Evolutionary conservation across 1,140 invertebrate species (phyloP).

Genomic region (Drosophila elegans): DNA sequence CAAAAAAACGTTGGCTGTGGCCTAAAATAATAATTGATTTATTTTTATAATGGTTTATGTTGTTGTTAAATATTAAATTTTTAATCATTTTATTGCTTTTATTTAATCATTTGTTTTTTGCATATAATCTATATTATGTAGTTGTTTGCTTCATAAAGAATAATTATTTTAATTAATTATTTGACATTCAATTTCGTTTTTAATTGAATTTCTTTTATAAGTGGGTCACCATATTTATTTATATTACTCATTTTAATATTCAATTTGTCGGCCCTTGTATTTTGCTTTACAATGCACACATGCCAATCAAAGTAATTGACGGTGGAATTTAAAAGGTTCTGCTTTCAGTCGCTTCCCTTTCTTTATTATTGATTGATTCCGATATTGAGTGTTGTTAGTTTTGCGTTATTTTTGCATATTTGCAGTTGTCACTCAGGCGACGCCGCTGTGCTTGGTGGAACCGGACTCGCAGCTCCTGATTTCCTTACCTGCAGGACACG

Average conservation of each 20-base stretch:
- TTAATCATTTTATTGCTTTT: no score
- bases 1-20: no score
- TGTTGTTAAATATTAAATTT: no score
- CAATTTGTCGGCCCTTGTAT: conserved; percentile 17
- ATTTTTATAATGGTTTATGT: no score
- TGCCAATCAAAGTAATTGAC: conserved; percentile 38
- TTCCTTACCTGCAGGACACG: conserved; percentile 26
- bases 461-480: conserved; percentile 5
- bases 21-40: no score
- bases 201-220: conserved; percentile 3
- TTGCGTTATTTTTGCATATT: conserved; percentile 56
- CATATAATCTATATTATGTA: background rate
- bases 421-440: conserved; percentile 65
- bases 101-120: background rate
- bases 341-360: conserved; percentile 12
- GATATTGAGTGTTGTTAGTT: conserved; percentile 21
- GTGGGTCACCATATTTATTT: background rate
- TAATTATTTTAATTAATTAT: background rate
- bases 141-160: no score
- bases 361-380: conserved; percentile 65
- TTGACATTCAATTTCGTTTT: background rate
- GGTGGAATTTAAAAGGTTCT: conserved; percentile 30
- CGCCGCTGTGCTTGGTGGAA: conserved; percentile 16
- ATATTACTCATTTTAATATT: conserved; percentile 12
- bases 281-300: conserved; percentile 45